Conservation (phyloP, 2,888 invertebrate species). For the Sabatieria punctata region DNA sequence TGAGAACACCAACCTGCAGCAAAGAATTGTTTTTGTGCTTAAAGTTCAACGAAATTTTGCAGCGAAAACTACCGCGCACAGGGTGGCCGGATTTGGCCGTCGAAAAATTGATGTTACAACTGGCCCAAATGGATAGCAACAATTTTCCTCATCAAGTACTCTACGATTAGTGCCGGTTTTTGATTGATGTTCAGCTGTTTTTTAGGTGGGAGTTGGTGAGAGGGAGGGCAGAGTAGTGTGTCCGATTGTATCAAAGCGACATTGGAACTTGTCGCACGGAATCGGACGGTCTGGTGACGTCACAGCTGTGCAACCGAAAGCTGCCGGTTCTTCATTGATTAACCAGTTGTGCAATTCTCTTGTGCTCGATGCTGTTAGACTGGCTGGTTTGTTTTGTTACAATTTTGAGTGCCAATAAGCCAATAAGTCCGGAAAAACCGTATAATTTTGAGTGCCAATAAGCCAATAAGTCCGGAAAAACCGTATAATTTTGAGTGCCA, state of each 20-base stretch:
- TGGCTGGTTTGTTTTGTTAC: no score
- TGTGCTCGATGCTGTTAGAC: constrained; percentile 47
- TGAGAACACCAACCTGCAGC: no score
- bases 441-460: no score
- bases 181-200: no score
- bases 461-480: no score
- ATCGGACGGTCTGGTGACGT: constrained; percentile 49
- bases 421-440: no score
- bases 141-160: constrained; percentile 53
- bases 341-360: constrained; percentile 51
- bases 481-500: no score
- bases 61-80: constrained; percentile 53
- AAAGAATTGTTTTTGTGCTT: no score
- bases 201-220: constrained; percentile 68
- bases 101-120: constrained; percentile 49
- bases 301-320: constrained; percentile 60
- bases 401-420: no score
- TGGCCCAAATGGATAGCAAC: constrained; percentile 60
- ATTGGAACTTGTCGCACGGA: neutral
- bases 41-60: no score
- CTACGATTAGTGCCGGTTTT: no score
- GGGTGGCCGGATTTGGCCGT: constrained; percentile 56
- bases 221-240: constrained; percentile 49
- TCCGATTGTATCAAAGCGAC: neutral
- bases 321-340: constrained; percentile 57